Conservation (phyloP, 2,888 invertebrate species). For the Litoditis marina region DNA sequence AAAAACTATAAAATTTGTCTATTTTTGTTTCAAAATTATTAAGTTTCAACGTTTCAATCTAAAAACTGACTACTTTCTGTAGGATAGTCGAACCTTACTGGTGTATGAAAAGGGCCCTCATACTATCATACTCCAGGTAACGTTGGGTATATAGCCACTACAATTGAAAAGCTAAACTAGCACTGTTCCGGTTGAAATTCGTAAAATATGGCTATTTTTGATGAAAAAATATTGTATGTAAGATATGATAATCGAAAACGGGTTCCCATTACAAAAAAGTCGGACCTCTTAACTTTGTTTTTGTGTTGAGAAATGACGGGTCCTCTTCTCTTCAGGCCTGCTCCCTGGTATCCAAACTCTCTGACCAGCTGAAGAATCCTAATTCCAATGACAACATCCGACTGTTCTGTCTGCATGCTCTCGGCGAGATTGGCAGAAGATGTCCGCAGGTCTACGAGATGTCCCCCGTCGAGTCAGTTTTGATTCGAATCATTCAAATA, state of each 20-base stretch:
- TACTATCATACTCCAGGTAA: too few relatives aligned
- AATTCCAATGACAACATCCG: slow-evolving; percentile 31
- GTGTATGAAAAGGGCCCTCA: neutral
- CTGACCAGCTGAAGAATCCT: slow-evolving; percentile 26
- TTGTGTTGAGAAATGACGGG: neutral
- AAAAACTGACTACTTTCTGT: too few relatives aligned
- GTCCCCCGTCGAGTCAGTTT: slow-evolving; percentile 17
- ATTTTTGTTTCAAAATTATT: too few relatives aligned
- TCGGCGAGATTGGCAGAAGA: slow-evolving; percentile 86
- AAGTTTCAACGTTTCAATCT: too few relatives aligned
- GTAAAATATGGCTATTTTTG: neutral
- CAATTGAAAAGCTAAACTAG: too few relatives aligned
- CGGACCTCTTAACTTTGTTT: too few relatives aligned
- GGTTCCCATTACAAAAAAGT: too few relatives aligned
- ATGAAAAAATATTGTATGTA: too few relatives aligned
- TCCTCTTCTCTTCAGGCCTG: slow-evolving; percentile 17
- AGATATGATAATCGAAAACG: neutral
- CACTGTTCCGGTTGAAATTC: neutral
- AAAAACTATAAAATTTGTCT: too few relatives aligned
- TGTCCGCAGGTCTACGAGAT: slow-evolving; percentile 36
- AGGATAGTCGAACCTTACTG: too few relatives aligned
- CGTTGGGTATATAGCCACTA: too few relatives aligned
- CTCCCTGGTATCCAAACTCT: slow-evolving; percentile 32
- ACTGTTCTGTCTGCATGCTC: slow-evolving; percentile 84
- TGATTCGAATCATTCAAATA: too few relatives aligned